Evolutionary conservation across 2,113 vertebrate species (phyloP), one percentile per base, ranked within the genome.

Genomic region (Sprattus sprattus): DNA sequence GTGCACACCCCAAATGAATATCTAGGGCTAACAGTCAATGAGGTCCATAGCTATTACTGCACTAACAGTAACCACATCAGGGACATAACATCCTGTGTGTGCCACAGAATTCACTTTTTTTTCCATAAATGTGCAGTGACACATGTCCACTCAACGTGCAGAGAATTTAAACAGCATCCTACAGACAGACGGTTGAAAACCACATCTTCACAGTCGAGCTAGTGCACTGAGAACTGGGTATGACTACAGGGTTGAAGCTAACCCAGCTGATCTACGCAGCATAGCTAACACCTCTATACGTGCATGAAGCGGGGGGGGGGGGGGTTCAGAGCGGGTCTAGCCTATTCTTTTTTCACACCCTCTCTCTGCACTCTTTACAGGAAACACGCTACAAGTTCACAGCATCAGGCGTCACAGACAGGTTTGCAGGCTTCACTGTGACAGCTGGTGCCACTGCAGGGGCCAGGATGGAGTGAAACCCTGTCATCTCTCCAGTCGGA

Each of bases 351-450:
- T 78, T 78, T 78, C 71, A 78, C 71, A 78, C 25, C 10, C n/a
- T 39, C 71, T 78, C 32, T 7, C 71, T 78, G n/a, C 64, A 67
- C n/a, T 7, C 64, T 78, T 78, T 39, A 78, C 71, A 78, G 71
- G 71, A 78, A 78, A 78, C 13, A 18, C 11, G 71, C 71, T 78
- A 39, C 20, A 32, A 78, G 71, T 5, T 11, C 39, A 32, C 16
- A 78, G 28, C 71, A 32, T 78, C 28, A 78, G 71, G 71, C 39
- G 32, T 32, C 64, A 78, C 71, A 0, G 28, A 4, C 18, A 60
- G 20, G 52, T 54, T 32, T 16, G 28, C 16, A 11, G 15, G 28
- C 71, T 28, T 25, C 71, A 78, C 10, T 15, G 10, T 78, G 71
- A 78, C 28, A 78, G 71, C 13, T 78, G 71, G 71, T 78, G 71